Conservation (phyloP, 2,113 vertebrate species). For the Sphaerodactylus townsendi region DNA sequence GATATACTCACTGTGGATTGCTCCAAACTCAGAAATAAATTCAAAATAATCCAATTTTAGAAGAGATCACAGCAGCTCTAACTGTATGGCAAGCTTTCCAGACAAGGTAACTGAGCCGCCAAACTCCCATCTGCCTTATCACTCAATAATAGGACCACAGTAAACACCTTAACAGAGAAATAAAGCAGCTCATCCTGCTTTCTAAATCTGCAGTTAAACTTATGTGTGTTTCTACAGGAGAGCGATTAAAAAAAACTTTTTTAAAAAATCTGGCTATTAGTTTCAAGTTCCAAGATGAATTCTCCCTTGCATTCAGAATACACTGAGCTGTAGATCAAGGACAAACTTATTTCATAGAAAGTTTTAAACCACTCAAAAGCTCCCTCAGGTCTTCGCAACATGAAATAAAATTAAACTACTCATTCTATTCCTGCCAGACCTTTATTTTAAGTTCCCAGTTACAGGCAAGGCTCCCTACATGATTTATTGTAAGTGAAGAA, state of each 20-base stretch:
- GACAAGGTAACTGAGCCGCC: background rate
- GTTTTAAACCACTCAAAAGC: background rate
- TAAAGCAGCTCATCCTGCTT: background rate
- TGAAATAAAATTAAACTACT: background rate
- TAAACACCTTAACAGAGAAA: background rate
- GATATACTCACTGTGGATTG: background rate
- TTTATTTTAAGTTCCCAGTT: background rate
- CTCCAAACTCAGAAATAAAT: background rate
- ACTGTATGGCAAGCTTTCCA: background rate
- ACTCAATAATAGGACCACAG: background rate
- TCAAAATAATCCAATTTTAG: background rate
- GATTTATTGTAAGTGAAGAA: slow-evolving; percentile 8
- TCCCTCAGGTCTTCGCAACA: slow-evolving; percentile 10
- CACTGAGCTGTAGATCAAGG: slow-evolving; percentile 4
- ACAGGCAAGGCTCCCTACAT: background rate
- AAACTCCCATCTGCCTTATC: background rate
- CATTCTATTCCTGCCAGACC: slow-evolving; percentile 1
- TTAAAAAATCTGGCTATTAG: slow-evolving; percentile 9
- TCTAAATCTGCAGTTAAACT: background rate
- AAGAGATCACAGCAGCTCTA: background rate
- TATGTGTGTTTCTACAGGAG: background rate
- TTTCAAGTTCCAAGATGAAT: background rate
- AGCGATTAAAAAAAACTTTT: background rate
- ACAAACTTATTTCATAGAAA: slow-evolving; percentile 14
- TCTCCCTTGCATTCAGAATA: background rate